Percentiles rank a stretch among this genome's conserved stretches.
phyloP scores from a whole-genome alignment of 2,113 vertebrate genomes.

The Rhynchomys soricoides region DNA sequence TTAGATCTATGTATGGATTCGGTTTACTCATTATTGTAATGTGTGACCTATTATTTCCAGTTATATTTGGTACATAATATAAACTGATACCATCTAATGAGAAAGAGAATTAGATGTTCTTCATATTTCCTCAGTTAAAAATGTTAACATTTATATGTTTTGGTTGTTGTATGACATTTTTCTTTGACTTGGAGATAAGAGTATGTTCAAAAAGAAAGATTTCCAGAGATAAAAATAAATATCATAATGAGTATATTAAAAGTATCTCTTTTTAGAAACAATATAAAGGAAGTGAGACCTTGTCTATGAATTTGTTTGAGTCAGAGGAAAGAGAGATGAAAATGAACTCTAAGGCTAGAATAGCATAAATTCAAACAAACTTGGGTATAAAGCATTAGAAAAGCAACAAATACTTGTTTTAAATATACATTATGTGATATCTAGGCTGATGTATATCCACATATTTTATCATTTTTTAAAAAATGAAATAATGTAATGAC shows the following conservation, averaged over 20 bases:
- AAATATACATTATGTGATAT: neutral
- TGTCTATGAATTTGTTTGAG: neutral
- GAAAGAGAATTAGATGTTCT: neutral
- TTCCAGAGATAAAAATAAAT: neutral
- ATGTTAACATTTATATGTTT: neutral
- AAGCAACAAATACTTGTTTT: neutral
- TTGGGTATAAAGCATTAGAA: neutral
- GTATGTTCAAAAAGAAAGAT: neutral
- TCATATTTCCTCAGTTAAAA: neutral
- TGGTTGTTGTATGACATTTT: neutral
- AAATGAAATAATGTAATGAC: neutral
- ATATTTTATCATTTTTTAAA: too few relatives aligned
- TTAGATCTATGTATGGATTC: neutral
- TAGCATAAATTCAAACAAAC: neutral
- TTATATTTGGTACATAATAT: neutral
- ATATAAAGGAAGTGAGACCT: neutral
- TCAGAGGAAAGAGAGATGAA: rapidly evolving
- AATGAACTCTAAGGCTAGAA: rapidly evolving
- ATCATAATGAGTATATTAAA: neutral
- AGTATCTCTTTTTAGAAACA: neutral
- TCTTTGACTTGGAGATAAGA: neutral
- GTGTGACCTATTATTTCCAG: neutral
- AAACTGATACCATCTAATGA: neutral
- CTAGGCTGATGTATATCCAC: neutral
- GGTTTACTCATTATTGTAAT: neutral